Evolutionary conservation across 2,797 vertebrate species (phyloP), one percentile per base, ranked within the genome.

Genomic region (Mormyrus proboscirostris): DNA sequence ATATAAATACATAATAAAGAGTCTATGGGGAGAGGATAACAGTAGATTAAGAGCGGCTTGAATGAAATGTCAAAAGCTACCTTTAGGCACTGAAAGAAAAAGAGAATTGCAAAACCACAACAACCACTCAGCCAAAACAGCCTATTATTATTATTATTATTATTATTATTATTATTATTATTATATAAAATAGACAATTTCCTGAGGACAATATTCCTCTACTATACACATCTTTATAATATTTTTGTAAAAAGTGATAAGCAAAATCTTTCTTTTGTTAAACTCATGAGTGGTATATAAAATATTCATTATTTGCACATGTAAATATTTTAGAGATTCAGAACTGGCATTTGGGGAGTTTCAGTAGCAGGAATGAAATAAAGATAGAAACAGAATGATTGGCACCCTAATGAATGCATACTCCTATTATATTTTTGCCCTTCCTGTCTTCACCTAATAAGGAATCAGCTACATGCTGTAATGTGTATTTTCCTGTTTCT

Each of bases 1-100:
- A 65, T 83, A 89, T 73, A 25, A 73, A 85, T 90, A 86, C 79
- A 89, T 88, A 87, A 88, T 89, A 85, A 87, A 89, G 79, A 1
- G 73, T 79, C 82, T 86, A 88, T 65, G 85, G 89, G 53, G 90
- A 85, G 16, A 51, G 33, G 87, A 86, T 83, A 88, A 88, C 82
- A 86, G 86, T 55, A 29, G 83, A 89, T 90, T 90, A 86, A 88
- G 86, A 90, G 53, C 84, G 33, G 41, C 51, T 89, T 88, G 69
- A 91, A 90, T 86, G 79, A 89, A 90, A 84, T 88, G 91, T 90
- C 91, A 90, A 88, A 89, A 89, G 91, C 90, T 82, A 89, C 90
- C 89, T 90, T 87, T 79, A 89, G 90, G 91, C 90, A 57, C 84
- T 89, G 44, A 49, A 44, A 29, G 65, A 33, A 47, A 88, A 29